Percentiles rank a stretch among this genome's conserved stretches.
These are phyloP conservation scores for Drosophila silvestris DNA, from an alignment of 2,888 invertebrate species.

Conservation along the genomic window DNA sequence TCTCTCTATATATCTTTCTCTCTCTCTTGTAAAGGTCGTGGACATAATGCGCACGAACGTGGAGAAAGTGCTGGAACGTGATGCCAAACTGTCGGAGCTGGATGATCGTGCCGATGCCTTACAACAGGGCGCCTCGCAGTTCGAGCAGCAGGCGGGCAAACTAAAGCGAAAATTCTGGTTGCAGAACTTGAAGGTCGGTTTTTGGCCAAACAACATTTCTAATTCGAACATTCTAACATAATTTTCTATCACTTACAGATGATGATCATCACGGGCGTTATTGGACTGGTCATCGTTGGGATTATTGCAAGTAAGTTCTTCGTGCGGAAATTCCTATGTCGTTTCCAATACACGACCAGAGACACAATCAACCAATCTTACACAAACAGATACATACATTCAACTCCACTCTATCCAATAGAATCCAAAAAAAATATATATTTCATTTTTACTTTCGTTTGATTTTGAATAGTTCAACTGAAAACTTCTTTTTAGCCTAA, in stretches of 20 bases:
- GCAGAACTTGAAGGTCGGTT: slow-evolving; percentile 94
- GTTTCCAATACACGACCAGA: slow-evolving; percentile 24
- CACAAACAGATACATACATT: slow-evolving; percentile 22
- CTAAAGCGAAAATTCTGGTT: slow-evolving; percentile 98
- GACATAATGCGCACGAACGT: slow-evolving; percentile 98
- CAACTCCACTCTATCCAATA: slow-evolving; percentile 27
- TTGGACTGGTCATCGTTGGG: slow-evolving; percentile 92
- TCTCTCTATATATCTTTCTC: neutral
- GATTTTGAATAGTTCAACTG: slow-evolving; percentile 33
- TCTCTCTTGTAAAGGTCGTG: slow-evolving; percentile 87
- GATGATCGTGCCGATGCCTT: slow-evolving; percentile 98
- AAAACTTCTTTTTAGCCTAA: slow-evolving; percentile 30
- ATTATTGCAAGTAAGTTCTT: slow-evolving; percentile 93
- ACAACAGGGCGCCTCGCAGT: slow-evolving; percentile 97
- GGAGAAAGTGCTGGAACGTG: slow-evolving; percentile 97
- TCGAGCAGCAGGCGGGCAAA: slow-evolving; percentile 98
- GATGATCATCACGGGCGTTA: slow-evolving; percentile 96
- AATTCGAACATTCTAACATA: neutral
- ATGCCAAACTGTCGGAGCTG: slow-evolving; percentile 96
- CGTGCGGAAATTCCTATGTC: slow-evolving; percentile 49
- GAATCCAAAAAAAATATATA: slow-evolving; percentile 12
- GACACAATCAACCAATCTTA: slow-evolving; percentile 20
- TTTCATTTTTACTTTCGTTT: slow-evolving; percentile 33
- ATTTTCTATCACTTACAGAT: slow-evolving; percentile 86
- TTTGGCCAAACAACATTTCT: neutral